Evolutionary conservation across 1,140 invertebrate genomes (phyloP), one percentile per base, ranked within the genome.

Genomic region (Megathymus violae): DNA sequence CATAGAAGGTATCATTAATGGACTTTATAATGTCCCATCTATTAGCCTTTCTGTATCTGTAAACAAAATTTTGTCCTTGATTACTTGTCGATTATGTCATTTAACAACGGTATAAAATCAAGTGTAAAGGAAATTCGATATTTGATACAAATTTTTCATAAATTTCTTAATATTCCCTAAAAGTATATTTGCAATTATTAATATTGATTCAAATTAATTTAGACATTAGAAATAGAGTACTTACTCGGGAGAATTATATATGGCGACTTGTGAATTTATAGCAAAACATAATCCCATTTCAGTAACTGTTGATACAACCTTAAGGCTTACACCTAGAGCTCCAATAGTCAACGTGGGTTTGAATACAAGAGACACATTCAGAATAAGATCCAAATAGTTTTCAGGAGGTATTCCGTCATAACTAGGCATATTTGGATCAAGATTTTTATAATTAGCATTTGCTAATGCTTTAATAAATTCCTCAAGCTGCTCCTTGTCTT

Each of bases 221-320:
- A 31, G 3, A 31, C 4, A 7, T 31, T 22, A 22, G 31, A 54
- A 43, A 58, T 38, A 43, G 1, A 40, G 15, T 48, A 91, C 89
- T 92, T 80, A 94, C 94, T 84, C 74, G 6, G 92, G 93, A 13
- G 92, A 92, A 74, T 92, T 94, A 76, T 95, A 95, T 14, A 91
- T 76, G 4, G 94, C 94, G 22, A 94, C 88, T 67, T 93, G 85
- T 0, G 94, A 94, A 77, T 95, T 95, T 17, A 94, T 93, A 25
- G 93, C 88, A 79, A 94, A 94, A 69, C 94, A 95, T 59, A 94
- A 76, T 1, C 94, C 94, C 83, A 94, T 91, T 76, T 95, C 94
- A 0, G 94, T 94, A 22, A 94, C 85, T 10, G 92, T 93, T 19
- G 92, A 90, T 27, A 92, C 80, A 6, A 94, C 84, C 44, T 85